Percentiles rank a stretch among this genome's conserved stretches.
Evolutionary conservation across 2,113 vertebrate species (phyloP).

Genomic region (Montifringilla adamsi): DNA sequence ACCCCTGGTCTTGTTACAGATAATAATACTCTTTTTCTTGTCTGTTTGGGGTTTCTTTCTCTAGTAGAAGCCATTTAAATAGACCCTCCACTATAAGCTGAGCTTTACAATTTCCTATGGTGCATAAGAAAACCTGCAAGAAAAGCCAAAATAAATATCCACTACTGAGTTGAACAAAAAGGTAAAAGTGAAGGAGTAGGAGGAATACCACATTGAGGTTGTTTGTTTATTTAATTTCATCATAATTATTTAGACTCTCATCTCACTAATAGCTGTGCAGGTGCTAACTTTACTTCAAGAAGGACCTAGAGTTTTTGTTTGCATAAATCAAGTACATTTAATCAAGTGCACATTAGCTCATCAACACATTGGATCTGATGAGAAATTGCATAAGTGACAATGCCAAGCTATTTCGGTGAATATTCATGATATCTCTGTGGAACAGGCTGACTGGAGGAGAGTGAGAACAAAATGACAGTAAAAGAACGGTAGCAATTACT

Average conservation of each 20-base stretch:
- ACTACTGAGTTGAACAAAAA: background rate
- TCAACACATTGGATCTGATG: constrained; percentile 43
- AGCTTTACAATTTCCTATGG: background rate
- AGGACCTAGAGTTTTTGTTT: constrained; percentile 49
- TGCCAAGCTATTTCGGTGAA: constrained; percentile 56
- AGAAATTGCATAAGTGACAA: constrained; percentile 47
- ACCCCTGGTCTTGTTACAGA: background rate
- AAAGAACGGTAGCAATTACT: constrained; percentile 54
- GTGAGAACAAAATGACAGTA: constrained; percentile 60
- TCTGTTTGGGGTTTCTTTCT: background rate
- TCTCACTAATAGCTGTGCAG: constrained; percentile 36
- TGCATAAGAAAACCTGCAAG: background rate
- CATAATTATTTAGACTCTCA: constrained; percentile 51
- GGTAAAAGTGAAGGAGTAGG: background rate
- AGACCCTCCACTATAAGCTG: background rate
- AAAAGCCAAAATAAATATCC: background rate
- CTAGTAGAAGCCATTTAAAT: background rate
- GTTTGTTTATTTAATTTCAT: constrained; percentile 59
- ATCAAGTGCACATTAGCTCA: constrained; percentile 61
- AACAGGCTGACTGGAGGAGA: constrained; percentile 55
- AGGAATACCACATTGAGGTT: background rate
- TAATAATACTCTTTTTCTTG: background rate
- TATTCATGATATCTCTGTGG: constrained; percentile 31
- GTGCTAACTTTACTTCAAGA: constrained; percentile 44
- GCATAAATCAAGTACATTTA: constrained; percentile 47